These are phyloP conservation scores for Acanthosepion esculentum DNA, from an alignment of 2,888 invertebrate species.

Conservation along the genomic window DNA sequence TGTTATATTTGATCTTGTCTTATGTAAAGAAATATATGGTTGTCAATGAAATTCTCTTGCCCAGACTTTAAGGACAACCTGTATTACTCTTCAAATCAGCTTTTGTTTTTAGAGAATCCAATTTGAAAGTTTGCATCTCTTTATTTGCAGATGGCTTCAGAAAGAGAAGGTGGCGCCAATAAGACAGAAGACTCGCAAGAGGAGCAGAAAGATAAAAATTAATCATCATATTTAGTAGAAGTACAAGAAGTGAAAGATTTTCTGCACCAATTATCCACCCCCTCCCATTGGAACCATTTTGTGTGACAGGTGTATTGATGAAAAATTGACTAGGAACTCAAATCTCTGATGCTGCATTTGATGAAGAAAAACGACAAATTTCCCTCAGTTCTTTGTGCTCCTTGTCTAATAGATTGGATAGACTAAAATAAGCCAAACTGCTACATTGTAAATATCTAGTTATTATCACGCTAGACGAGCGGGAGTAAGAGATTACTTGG, in stretches of 20 bases:
- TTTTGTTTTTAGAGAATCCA: too few species aligned
- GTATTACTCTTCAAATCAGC: too few species aligned
- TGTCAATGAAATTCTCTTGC: too few species aligned
- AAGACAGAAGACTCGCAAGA: slow-evolving; percentile 52
- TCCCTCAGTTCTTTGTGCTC: neutral
- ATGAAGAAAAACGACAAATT: neutral
- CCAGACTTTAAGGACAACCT: too few species aligned
- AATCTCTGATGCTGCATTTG: neutral
- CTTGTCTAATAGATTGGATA: neutral
- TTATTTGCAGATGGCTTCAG: slow-evolving; percentile 58
- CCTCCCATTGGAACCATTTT: neutral
- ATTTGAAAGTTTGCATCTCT: neutral
- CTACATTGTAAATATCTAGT: neutral
- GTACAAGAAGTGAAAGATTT: neutral
- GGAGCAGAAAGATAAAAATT: slow-evolving; percentile 60
- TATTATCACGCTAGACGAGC: neutral
- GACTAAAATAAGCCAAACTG: neutral
- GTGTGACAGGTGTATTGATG: neutral
- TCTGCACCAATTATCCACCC: too few species aligned
- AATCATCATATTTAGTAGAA: slow-evolving; percentile 45
- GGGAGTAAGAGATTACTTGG: neutral
- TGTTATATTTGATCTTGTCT: too few species aligned
- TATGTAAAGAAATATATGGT: too few species aligned
- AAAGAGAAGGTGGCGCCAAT: slow-evolving; percentile 55
- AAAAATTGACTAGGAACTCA: neutral